These are phyloP conservation scores for Macropus fuliginosus DNA, from an alignment of 2,797 vertebrate species.

Conservation along the genomic window DNA sequence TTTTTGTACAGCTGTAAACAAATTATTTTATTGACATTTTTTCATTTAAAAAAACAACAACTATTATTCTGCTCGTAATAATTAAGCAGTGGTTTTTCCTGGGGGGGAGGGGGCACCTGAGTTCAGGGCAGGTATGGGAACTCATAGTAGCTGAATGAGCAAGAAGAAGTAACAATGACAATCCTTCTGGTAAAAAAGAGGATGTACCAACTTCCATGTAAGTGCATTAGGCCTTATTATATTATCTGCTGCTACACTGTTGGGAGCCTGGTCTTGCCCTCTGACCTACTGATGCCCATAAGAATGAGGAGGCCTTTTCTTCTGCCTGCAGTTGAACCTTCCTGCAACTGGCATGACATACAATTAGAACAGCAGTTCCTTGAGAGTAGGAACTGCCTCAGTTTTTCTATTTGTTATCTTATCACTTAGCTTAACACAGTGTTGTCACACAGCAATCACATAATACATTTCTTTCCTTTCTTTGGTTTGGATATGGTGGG, in stretches of 20 bases:
- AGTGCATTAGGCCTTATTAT: background rate
- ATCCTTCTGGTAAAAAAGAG: background rate
- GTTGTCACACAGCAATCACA: background rate
- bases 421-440: background rate
- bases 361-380: background rate
- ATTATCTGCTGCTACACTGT: background rate
- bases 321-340: background rate
- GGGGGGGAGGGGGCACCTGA: background rate
- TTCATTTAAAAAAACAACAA: constrained; percentile 69
- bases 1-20: constrained; percentile 48
- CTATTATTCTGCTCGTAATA: constrained; percentile 60
- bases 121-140: background rate
- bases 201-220: background rate
- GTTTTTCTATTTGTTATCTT: background rate
- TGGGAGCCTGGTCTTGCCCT: background rate
- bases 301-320: background rate
- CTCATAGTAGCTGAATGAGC: background rate
- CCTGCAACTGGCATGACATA: background rate
- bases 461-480: background rate
- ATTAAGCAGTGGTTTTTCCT: constrained; percentile 59
- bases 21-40: constrained; percentile 67
- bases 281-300: background rate
- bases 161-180: background rate
- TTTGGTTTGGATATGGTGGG: background rate
- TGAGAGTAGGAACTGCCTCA: background rate